Evolutionary conservation across 2,888 invertebrate species (phyloP), one percentile per base, ranked within the genome.

Genomic region (Drosophila atripex): DNA sequence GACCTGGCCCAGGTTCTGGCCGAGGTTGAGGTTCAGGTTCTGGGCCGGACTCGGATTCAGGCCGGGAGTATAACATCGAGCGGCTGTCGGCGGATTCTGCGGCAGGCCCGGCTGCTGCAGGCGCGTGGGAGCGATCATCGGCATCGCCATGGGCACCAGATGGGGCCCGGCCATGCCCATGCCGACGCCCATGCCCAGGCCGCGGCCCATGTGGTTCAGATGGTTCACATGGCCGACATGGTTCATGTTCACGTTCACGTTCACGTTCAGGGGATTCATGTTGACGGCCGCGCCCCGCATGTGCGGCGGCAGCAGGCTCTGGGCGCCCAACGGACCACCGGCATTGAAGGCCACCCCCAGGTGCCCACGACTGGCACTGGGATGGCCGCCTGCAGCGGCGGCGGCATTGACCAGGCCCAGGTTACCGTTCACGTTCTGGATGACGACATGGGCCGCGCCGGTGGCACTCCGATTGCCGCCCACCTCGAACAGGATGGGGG

Each of bases 401-500:
- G 35, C 35, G 35, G 35, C 14, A 12, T 49, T 49, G 6, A 49
- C 6, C 16, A 11, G 7, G 21, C 21, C 30, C 25, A 49, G 28
- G 6, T 30, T 59, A 2, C 23, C 38, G 9, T 12, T 16, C 41
- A 14, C 14, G 14, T 51, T 51, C 21, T 9, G 55, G 30, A 65
- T 52, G 16, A 60, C 35, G 21, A 60, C 16, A 9, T 28, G 30
- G 16, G 49, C 0, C 9, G 12, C 14, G 47, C 21, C 11, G 30
- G 54, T n/a, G 0, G 21, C 39, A 9, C n/a, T 41, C 5, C 41
- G 28, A 16, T 46, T 54, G 4, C 68, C 43, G 1, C 46, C 38
- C n/a, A 66, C 46, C 16, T 68, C 56, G 14, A 68, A 66, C 8
- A 66, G 16, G 12, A 68, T 51, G 7, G 68, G 68, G 2, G 56